Percentiles rank a stretch among this genome's conserved stretches.
phyloP scores from a whole-genome alignment of 2,797 vertebrate genomes.

The Synaphobranchus kaupii region DNA sequence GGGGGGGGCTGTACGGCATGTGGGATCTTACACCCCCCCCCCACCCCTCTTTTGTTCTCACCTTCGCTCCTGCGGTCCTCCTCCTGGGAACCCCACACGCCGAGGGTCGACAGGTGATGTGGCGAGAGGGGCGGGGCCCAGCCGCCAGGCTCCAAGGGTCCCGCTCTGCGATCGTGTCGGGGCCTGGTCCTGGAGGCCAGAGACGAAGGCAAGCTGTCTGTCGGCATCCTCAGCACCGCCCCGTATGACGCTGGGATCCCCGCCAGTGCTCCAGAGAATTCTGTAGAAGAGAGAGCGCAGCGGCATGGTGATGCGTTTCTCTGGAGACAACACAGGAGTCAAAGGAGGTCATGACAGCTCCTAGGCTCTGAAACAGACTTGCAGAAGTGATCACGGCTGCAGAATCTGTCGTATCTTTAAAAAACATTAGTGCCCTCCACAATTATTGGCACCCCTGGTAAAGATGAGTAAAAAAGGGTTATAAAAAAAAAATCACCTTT shows the following conservation, averaged over 20 bases:
- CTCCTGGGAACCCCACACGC: constrained; percentile 69
- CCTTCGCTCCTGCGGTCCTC: constrained; percentile 67
- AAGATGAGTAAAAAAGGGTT: too few relatives aligned
- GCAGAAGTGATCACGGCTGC: not conserved
- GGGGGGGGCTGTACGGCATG: not conserved
- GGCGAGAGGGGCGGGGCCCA: constrained; percentile 57
- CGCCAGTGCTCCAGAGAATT: constrained; percentile 63
- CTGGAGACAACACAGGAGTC: not conserved
- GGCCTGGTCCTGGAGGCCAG: constrained; percentile 66
- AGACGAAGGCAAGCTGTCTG: constrained; percentile 62
- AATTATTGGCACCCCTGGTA: too few relatives aligned
- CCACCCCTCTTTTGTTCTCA: constrained; percentile 41
- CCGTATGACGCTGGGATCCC: constrained; percentile 69
- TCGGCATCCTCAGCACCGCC: constrained; percentile 73
- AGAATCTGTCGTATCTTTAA: not conserved
- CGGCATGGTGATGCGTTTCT: not conserved
- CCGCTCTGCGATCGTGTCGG: constrained; percentile 55
- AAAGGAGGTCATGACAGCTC: not conserved
- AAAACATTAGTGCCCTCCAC: too few relatives aligned
- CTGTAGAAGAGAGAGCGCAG: constrained; percentile 46
- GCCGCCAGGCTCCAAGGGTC: constrained; percentile 55
- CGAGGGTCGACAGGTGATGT: constrained; percentile 64
- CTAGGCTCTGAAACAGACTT: not conserved
- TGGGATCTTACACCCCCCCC: too few relatives aligned
- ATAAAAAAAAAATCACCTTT: too few relatives aligned